A percentile compares a stretch with the other conserved stretches of the same genome.
Evolutionary conservation across 2,888 invertebrate genomes (phyloP).

Genomic region (Brenthis ino): DNA sequence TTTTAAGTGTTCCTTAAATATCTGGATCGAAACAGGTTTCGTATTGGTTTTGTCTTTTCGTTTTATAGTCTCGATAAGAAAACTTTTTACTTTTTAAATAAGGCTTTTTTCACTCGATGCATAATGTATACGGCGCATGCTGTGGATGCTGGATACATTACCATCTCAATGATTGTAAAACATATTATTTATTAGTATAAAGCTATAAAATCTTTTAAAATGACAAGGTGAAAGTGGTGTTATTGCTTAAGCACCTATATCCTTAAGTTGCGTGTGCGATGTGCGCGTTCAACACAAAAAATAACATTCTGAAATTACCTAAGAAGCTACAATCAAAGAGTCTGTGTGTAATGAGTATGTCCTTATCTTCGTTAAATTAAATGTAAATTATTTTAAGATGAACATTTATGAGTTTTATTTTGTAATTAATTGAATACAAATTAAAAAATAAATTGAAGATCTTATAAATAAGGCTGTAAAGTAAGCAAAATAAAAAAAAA

Average conservation of each 20-base stretch:
- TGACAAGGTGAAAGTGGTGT: conserved; percentile 27
- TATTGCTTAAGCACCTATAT: conserved; percentile 18
- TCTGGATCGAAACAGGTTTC: conserved; percentile 33
- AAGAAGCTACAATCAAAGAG: too few species aligned
- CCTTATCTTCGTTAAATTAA: too few species aligned
- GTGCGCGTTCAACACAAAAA: conserved; percentile 5
- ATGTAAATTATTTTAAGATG: too few species aligned
- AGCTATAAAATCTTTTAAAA: conserved; percentile 16
- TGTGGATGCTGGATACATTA: not conserved
- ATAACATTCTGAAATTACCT: not conserved
- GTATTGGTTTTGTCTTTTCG: conserved; percentile 22
- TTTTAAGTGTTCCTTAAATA: conserved; percentile 37
- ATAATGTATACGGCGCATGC: conserved; percentile 5
- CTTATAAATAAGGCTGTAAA: too few species aligned
- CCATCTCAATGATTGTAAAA: not conserved
- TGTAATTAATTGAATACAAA: too few species aligned
- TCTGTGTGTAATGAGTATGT: too few species aligned
- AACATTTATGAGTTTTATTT: too few species aligned
- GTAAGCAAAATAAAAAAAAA: too few species aligned
- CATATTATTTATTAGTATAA: conserved; percentile 19
- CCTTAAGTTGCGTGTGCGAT: conserved; percentile 2
- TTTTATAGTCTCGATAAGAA: conserved; percentile 26
- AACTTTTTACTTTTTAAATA: conserved; percentile 27
- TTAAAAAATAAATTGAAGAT: too few species aligned
- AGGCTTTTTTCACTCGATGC: conserved; percentile 9